A percentile compares a stretch with the other conserved stretches of the same genome.
Conservation (phyloP, 2,113 vertebrate species). For the Eonycteris spelaea region DNA sequence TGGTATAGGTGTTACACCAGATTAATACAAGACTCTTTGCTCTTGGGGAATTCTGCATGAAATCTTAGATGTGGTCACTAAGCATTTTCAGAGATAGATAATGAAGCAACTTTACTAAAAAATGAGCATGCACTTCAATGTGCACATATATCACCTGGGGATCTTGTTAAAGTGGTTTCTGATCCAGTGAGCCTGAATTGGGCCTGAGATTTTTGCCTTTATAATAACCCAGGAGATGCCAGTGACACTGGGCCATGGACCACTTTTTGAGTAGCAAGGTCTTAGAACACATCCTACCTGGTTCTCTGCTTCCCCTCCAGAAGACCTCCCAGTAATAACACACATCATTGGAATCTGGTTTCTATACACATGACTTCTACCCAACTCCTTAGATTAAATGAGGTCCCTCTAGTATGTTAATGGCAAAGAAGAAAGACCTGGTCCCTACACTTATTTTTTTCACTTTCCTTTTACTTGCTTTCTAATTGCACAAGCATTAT, state of each 20-base stretch:
- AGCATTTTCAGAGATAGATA: slow-evolving; percentile 27
- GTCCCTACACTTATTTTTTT: background rate
- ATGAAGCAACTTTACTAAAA: slow-evolving; percentile 44
- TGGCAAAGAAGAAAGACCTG: background rate
- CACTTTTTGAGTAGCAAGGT: background rate
- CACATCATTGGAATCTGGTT: background rate
- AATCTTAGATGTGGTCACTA: slow-evolving; percentile 52
- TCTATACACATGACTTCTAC: background rate
- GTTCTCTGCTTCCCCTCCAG: background rate
- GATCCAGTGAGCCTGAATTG: background rate
- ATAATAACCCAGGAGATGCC: background rate
- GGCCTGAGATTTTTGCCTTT: background rate
- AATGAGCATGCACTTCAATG: background rate
- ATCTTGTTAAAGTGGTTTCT: slow-evolving; percentile 16
- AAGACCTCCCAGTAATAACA: background rate
- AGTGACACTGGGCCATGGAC: background rate
- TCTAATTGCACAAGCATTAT: background rate
- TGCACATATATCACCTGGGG: background rate
- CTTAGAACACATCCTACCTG: background rate
- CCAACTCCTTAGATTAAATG: background rate
- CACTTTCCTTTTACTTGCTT: background rate
- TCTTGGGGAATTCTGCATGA: slow-evolving; percentile 55
- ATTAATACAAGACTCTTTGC: slow-evolving; percentile 63
- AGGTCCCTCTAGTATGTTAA: background rate
- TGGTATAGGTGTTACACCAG: slow-evolving; percentile 63